These are phyloP conservation scores for Deroplatys truncata DNA, from an alignment of 2,888 invertebrate species.

Conservation along the genomic window DNA sequence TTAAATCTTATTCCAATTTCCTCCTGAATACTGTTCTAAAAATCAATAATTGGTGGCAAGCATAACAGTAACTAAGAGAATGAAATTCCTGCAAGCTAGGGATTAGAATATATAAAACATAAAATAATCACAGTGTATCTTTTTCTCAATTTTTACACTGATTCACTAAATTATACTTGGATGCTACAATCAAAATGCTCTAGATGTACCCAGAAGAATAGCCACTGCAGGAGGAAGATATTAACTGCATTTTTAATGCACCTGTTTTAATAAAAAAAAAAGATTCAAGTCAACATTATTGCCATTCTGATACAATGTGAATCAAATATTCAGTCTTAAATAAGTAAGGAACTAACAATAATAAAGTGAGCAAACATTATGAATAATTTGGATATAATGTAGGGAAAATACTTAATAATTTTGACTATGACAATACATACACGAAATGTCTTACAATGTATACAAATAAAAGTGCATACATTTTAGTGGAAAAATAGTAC, in stretches of 20 bases:
- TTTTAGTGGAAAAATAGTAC: not conserved
- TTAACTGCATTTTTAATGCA: not conserved
- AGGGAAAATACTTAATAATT: not conserved
- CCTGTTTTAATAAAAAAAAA: not conserved
- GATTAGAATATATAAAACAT: not conserved
- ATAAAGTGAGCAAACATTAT: not conserved
- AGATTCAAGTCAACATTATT: not conserved
- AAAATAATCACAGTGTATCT: not conserved
- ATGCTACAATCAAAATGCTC: too few relatives aligned
- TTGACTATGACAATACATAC: not conserved
- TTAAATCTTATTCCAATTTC: not conserved
- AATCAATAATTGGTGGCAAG: not conserved
- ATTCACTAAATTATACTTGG: too few relatives aligned
- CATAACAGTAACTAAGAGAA: not conserved
- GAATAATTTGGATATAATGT: not conserved
- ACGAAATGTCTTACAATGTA: not conserved
- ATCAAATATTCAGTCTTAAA: not conserved
- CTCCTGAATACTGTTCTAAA: not conserved
- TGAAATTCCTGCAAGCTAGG: not conserved
- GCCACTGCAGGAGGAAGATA: too few relatives aligned
- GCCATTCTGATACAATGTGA: not conserved
- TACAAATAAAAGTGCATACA: not conserved
- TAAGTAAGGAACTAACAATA: not conserved
- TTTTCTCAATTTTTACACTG: too few relatives aligned
- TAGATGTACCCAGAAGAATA: too few relatives aligned